phyloP scores from a whole-genome alignment of 2,888 invertebrate genomes.

The Megalurothrips usitatus region DNA sequence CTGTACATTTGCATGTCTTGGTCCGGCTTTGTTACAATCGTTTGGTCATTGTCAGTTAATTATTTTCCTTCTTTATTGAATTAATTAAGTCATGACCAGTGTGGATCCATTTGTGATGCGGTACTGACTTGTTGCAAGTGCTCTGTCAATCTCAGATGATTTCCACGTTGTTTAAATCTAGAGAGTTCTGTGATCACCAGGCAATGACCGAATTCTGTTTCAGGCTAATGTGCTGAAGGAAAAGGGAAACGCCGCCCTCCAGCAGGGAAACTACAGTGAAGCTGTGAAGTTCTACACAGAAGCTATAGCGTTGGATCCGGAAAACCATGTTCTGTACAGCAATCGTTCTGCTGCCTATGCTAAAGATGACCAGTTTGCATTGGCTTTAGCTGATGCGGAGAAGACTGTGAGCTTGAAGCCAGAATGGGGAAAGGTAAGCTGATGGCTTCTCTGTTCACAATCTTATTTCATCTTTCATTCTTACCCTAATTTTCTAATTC shows the following conservation, averaged over 20 bases:
- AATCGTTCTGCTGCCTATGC: constrained; percentile 89
- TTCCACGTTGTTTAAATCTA: too few species aligned
- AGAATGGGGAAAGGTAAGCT: constrained; percentile 66
- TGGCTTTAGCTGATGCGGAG: constrained; percentile 80
- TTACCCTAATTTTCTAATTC: constrained; percentile 5
- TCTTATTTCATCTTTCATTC: background rate
- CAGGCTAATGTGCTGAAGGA: constrained; percentile 80
- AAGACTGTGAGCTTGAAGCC: constrained; percentile 75
- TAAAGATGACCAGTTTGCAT: constrained; percentile 67
- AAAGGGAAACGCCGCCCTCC: constrained; percentile 79
- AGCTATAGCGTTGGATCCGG: constrained; percentile 71
- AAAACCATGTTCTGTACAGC: constrained; percentile 84
- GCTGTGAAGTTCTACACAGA: constrained; percentile 76
- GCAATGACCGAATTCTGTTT: constrained; percentile 38
- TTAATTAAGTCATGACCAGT: too few species aligned
- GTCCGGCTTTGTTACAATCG: too few species aligned
- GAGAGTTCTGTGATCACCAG: too few species aligned
- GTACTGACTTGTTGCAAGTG: too few species aligned
- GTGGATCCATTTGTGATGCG: too few species aligned
- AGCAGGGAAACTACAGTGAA: constrained; percentile 69
- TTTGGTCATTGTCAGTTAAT: too few species aligned
- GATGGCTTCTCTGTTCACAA: background rate
- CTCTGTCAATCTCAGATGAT: too few species aligned
- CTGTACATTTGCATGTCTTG: too few species aligned
- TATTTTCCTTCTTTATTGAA: too few species aligned